Evolutionary conservation across 2,888 invertebrate species (phyloP).

Genomic region (Drosophila subsilvestris): DNA sequence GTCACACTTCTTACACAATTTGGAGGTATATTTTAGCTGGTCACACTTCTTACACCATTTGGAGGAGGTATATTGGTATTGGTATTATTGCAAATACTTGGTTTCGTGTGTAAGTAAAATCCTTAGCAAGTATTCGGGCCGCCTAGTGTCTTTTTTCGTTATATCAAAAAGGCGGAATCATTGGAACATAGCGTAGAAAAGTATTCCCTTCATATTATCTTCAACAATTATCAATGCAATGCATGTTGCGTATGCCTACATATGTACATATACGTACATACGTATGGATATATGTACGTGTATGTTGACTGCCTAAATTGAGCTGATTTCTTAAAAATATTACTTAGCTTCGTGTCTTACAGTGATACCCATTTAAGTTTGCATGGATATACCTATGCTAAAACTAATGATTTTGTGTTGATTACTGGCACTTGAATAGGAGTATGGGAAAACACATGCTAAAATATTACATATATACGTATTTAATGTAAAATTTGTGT

Average conservation of each 20-base stretch:
- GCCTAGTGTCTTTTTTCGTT: not conserved
- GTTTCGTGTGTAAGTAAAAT: conserved; percentile 4
- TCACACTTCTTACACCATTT: too few relatives aligned
- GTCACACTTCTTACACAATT: too few relatives aligned
- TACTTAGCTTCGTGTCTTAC: not conserved
- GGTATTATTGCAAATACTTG: conserved; percentile 1
- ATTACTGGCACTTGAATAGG: not conserved
- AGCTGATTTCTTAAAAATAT: not conserved
- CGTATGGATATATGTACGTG: not conserved
- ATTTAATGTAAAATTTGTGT: conserved; percentile 1
- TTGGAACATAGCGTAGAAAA: not conserved
- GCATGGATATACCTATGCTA: not conserved
- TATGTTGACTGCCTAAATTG: not conserved
- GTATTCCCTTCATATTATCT: not conserved
- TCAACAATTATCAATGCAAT: not conserved
- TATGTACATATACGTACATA: not conserved
- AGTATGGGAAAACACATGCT: not conserved
- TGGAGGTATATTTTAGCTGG: too few relatives aligned
- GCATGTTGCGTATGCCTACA: not conserved
- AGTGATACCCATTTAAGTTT: not conserved
- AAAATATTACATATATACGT: not conserved
- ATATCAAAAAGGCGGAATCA: not conserved
- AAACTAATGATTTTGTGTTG: not conserved
- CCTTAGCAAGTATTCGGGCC: not conserved
- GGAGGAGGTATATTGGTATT: too few relatives aligned